These are phyloP conservation scores for Dolichoris vasculosae DNA, from an alignment of 1,140 invertebrate genomes.

Conservation along the genomic window DNA sequence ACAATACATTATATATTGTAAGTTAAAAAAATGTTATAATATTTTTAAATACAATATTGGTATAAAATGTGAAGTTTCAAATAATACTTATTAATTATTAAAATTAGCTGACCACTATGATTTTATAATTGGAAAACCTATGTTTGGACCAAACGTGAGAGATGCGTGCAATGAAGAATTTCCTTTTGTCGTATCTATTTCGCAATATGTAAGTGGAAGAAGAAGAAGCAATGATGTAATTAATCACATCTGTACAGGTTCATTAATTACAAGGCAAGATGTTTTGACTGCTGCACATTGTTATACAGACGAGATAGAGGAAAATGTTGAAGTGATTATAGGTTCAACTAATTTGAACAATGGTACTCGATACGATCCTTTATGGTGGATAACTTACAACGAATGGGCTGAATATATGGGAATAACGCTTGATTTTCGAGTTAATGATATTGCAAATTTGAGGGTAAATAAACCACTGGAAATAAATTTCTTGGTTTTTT, in stretches of 20 bases:
- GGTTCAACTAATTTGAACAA: too few relatives aligned
- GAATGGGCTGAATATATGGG: not conserved
- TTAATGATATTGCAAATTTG: too few relatives aligned
- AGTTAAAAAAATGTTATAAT: not conserved
- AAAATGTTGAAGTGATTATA: too few relatives aligned
- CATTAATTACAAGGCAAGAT: not conserved
- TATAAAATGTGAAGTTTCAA: too few relatives aligned
- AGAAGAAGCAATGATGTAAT: too few relatives aligned
- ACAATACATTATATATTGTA: not conserved
- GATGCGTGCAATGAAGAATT: not conserved
- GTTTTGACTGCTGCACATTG: not conserved
- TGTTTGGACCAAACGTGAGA: not conserved
- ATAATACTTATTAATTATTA: too few relatives aligned
- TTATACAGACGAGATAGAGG: not conserved
- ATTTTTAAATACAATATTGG: too few relatives aligned
- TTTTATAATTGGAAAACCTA: not conserved
- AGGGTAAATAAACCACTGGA: too few relatives aligned
- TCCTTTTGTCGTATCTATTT: not conserved
- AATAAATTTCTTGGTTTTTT: too few relatives aligned
- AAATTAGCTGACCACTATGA: not conserved
- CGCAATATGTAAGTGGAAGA: rapidly evolving
- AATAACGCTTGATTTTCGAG: too few relatives aligned
- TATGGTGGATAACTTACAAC: conserved; percentile 5
- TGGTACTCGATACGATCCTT: not conserved
- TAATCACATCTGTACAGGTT: not conserved